phyloP scores from a whole-genome alignment of 2,888 invertebrate species.

The Platynereis dumerilii region DNA sequence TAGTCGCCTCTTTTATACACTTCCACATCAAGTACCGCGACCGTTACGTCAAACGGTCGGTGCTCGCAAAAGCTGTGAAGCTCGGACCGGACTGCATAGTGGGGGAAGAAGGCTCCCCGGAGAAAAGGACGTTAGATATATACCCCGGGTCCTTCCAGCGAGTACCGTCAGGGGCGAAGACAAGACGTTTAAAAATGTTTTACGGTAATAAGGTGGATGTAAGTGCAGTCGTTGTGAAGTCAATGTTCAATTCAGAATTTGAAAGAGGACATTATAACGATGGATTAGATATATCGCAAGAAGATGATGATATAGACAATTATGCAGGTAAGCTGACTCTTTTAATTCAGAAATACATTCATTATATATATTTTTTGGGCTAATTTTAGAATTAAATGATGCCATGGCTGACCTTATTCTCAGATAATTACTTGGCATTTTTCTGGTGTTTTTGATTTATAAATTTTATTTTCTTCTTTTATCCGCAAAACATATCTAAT shows the following conservation, averaged over 20 bases:
- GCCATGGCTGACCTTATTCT: no score
- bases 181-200: constrained; percentile 12
- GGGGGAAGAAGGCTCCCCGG: neutral
- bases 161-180: neutral
- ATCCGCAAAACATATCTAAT: no score
- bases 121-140: neutral
- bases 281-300: neutral
- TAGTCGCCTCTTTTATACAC: constrained; percentile 37
- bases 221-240: neutral
- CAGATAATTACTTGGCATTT: no score
- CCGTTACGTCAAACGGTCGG: constrained; percentile 33
- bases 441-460: no score
- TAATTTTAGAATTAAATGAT: no score
- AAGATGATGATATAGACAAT: no score
- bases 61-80: neutral
- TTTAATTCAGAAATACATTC: no score
- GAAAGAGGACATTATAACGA: neutral
- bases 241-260: constrained; percentile 8
- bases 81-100: constrained; percentile 6
- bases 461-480: no score
- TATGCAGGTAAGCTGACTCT: no score
- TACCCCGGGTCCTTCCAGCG: neutral
- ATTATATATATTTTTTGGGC: no score
- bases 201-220: constrained; percentile 23
- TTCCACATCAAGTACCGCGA: constrained; percentile 38